A percentile compares a stretch with the other conserved stretches of the same genome.
phyloP scores from a whole-genome alignment of 2,113 vertebrate species.

The Festucalex cinctus region DNA sequence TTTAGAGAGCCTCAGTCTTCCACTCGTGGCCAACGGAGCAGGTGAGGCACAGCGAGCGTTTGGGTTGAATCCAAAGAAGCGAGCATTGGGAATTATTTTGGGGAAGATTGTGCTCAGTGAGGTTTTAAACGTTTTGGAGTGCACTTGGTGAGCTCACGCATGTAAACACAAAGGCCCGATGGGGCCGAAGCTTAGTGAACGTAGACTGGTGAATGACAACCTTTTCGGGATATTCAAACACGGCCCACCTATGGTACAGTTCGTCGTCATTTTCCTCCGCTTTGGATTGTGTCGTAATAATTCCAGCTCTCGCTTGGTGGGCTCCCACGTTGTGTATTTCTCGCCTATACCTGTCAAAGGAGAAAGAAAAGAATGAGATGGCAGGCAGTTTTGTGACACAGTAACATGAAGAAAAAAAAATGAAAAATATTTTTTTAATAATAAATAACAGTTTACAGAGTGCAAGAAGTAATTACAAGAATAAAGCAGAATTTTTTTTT shows the following conservation, averaged over 20 bases:
- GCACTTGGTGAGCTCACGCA: conserved; percentile 12
- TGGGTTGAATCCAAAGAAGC: conserved; percentile 42
- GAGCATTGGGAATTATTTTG: conserved; percentile 11
- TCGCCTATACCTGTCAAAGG: conserved; percentile 85
- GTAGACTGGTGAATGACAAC: background rate
- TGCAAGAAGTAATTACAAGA: background rate
- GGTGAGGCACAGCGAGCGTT: conserved; percentile 47
- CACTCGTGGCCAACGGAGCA: conserved; percentile 36
- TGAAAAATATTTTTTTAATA: background rate
- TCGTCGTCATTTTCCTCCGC: conserved; percentile 96
- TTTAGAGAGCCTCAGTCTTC: conserved; percentile 30
- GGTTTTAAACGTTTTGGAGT: conserved; percentile 39
- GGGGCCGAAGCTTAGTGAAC: conserved; percentile 4
- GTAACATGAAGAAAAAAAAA: no score
- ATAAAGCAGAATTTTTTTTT: background rate
- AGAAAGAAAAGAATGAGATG: background rate
- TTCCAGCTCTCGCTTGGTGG: conserved; percentile 95
- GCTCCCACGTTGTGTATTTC: conserved; percentile 98
- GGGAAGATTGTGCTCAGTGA: conserved; percentile 24
- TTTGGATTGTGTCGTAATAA: conserved; percentile 98
- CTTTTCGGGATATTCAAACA: background rate
- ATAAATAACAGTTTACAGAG: no score
- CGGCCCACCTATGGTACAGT: conserved; percentile 94
- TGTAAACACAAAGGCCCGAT: conserved; percentile 8
- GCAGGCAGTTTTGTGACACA: background rate